Conservation (phyloP, 1,140 invertebrate genomes). For the Phocides pigmalion region DNA sequence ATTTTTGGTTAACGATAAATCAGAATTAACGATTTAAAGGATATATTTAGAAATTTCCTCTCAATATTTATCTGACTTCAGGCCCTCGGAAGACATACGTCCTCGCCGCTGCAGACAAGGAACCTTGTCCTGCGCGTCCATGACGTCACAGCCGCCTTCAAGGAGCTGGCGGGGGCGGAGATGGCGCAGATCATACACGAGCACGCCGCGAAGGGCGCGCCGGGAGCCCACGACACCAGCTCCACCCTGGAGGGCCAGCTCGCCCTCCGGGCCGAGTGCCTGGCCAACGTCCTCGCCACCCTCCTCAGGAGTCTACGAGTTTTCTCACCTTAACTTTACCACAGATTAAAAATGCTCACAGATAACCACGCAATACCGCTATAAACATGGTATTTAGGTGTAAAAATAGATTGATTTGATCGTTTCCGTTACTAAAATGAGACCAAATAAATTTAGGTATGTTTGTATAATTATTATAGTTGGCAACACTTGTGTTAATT, state of each 20-base stretch:
- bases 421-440: slow-evolving; percentile 77
- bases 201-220: slow-evolving; percentile 69
- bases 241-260: slow-evolving; percentile 86
- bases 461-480: slow-evolving; percentile 67
- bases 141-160: slow-evolving; percentile 91
- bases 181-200: slow-evolving; percentile 83
- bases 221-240: slow-evolving; percentile 67
- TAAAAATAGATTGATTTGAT: slow-evolving; percentile 31
- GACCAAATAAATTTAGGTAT: slow-evolving; percentile 82
- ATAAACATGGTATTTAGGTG: slow-evolving; percentile 22
- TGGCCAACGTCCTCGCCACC: slow-evolving; percentile 92
- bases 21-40: too few relatives aligned
- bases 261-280: slow-evolving; percentile 89
- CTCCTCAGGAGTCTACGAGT: slow-evolving; percentile 91
- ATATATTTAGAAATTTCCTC: too few relatives aligned
- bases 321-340: slow-evolving; percentile 86
- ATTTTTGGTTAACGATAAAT: too few relatives aligned
- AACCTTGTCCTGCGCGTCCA: slow-evolving; percentile 91
- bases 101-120: slow-evolving; percentile 90
- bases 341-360: slow-evolving; percentile 16
- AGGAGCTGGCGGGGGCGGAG: slow-evolving; percentile 86
- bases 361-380: slow-evolving; percentile 14
- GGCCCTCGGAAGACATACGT: slow-evolving; percentile 89
- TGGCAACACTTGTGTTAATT: slow-evolving; percentile 66
- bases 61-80: slow-evolving; percentile 54